Percentiles rank a stretch among this genome's conserved stretches.
phyloP scores from a whole-genome alignment of 2,888 invertebrate species.

The Euzetes globulus region DNA sequence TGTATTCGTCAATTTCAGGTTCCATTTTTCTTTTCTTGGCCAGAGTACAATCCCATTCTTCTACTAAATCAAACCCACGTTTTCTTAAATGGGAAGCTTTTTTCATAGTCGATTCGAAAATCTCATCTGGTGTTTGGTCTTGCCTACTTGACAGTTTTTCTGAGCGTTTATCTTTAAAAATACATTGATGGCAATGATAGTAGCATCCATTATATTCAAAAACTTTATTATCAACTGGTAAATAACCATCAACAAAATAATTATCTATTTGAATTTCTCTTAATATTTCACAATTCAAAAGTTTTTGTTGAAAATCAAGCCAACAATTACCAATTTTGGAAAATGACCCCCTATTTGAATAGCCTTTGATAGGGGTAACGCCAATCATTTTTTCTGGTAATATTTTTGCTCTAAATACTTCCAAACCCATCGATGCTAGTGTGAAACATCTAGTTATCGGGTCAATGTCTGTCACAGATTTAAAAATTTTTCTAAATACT shows the following conservation, averaged over 20 bases:
- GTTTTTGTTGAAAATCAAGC: conserved; percentile 1
- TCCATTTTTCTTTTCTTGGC: conserved; percentile 27
- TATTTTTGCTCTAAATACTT: conserved; percentile 31
- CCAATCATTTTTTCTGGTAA: conserved; percentile 30
- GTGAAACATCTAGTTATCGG: conserved; percentile 33
- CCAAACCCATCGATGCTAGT: conserved; percentile 34
- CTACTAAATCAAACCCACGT: conserved; percentile 35
- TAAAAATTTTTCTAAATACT: conserved; percentile 12
- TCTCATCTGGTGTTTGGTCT: not conserved
- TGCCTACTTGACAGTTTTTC: no score
- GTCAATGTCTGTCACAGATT: conserved; percentile 12
- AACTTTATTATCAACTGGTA: conserved; percentile 26
- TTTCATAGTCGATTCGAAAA: not conserved
- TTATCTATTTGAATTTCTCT: conserved; percentile 38
- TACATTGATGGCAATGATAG: conserved; percentile 40
- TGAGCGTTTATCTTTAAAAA: not conserved
- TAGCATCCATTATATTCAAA: conserved; percentile 41
- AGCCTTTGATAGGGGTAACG: conserved; percentile 34
- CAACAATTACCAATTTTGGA: not conserved
- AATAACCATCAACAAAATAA: conserved; percentile 39
- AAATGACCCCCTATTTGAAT: not conserved
- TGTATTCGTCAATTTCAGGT: not conserved
- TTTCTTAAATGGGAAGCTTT: not conserved
- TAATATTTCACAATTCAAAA: not conserved
- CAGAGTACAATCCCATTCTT: conserved; percentile 42